Evolutionary conservation across 2,113 vertebrate genomes (phyloP), one percentile per base, ranked within the genome.

Genomic region (Casuarius casuarius): DNA sequence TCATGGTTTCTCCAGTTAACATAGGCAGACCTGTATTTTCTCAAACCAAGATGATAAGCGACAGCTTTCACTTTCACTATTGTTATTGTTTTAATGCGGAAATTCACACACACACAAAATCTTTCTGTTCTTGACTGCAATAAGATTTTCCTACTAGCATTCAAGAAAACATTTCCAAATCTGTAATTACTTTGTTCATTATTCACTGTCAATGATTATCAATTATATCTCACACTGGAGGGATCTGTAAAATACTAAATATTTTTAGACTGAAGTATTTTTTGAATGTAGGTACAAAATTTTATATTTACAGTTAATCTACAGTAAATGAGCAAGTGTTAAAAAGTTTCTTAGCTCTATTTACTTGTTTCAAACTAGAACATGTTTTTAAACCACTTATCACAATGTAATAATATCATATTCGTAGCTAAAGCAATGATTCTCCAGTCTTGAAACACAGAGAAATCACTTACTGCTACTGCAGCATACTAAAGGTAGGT

Each of bases 111-210:
- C 14, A 80, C 12, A 92, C 0, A 87, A 46, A 46, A 56, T 31
- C 26, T 80, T 86, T 90, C 54, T 86, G 14, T 46, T 95, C 72
- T 62, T 74, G 38, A 90, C 28, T 94, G 59, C 33, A 77, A 85
- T 35, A 52, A 18, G 35, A 84, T 91, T 89, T 95, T 95, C 74
- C 71, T 49, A 76, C 35, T 40, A 54, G 14, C 52, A 73, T 62
- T 76, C 22, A 73, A 79, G 49, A 48, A 89, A 92, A 76, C 5
- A 65, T 48, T 87, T 81, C 52, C 40, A 75, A 88, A 74, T 63
- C 84, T 84, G n/a, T 65, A 89, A 90, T 92, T 89, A 81, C 38
- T 95, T 84, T 82, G n/a, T 52, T 89, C 35, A 76, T 52, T 82
- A 76, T 63, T 81, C 70, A 52, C 35, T 65, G 65, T 46, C 42